These are phyloP conservation scores for Carterocephalus palaemon DNA, from an alignment of 2,888 invertebrate species.

Conservation along the genomic window DNA sequence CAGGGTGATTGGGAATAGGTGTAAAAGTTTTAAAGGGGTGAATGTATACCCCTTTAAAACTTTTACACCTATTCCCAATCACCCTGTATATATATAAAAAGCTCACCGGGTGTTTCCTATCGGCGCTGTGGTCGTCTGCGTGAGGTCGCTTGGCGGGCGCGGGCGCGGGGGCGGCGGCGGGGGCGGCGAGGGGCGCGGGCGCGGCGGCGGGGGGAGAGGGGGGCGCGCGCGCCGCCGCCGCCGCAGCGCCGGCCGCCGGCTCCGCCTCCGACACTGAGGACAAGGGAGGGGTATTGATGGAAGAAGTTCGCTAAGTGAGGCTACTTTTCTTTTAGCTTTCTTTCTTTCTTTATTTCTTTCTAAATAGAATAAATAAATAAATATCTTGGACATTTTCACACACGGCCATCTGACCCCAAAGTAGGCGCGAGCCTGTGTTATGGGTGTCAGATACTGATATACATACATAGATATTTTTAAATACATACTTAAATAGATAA, in stretches of 20 bases:
- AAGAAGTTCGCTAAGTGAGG: neutral
- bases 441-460: no score
- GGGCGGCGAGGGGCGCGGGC: slow-evolving; percentile 27
- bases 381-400: no score
- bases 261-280: slow-evolving; percentile 57
- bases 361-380: no score
- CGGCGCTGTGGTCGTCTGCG: slow-evolving; percentile 80
- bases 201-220: slow-evolving; percentile 29
- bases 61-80: no score
- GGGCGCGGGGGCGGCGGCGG: slow-evolving; percentile 33
- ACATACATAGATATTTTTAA: no score
- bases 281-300: neutral
- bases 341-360: neutral
- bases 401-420: no score
- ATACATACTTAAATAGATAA: no score
- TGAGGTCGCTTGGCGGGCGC: slow-evolving; percentile 59
- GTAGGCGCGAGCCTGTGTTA: no score
- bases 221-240: slow-evolving; percentile 30
- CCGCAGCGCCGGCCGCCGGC: slow-evolving; percentile 40
- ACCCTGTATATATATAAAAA: slow-evolving; percentile 22
- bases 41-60: no score
- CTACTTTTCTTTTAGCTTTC: no score
- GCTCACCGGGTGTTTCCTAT: slow-evolving; percentile 88
- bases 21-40: no score
- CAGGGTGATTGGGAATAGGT: no score